phyloP scores from a whole-genome alignment of 2,797 vertebrate species.

The Xerus rutilus region DNA sequence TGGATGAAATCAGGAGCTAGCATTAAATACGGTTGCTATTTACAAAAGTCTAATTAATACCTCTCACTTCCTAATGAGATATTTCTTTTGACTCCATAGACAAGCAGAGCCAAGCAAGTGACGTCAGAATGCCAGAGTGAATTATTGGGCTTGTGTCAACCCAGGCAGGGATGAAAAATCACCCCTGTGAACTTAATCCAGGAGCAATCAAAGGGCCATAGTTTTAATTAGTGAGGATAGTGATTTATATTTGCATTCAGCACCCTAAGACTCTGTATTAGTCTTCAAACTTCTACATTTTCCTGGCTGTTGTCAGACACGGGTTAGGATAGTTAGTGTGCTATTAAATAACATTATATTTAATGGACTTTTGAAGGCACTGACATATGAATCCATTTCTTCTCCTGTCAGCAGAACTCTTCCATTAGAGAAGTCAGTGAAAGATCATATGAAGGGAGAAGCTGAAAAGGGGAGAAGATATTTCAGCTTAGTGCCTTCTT shows the following conservation, averaged over 20 bases:
- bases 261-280: slow-evolving; percentile 52
- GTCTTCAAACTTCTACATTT: slow-evolving; percentile 61
- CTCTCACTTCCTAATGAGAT: slow-evolving; percentile 66
- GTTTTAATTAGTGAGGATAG: slow-evolving; percentile 80
- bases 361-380: slow-evolving; percentile 72
- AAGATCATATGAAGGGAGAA: slow-evolving; percentile 10
- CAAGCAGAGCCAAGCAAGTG: slow-evolving; percentile 62
- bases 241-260: slow-evolving; percentile 74
- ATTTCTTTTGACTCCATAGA: slow-evolving; percentile 59
- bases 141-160: slow-evolving; percentile 77
- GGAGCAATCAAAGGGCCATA: slow-evolving; percentile 71
- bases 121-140: slow-evolving; percentile 74
- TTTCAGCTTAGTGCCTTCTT: slow-evolving; percentile 61
- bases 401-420: slow-evolving; percentile 65
- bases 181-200: slow-evolving; percentile 76
- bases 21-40: not conserved
- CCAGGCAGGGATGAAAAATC: slow-evolving; percentile 73
- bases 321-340: slow-evolving; percentile 71
- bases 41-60: slow-evolving; percentile 72
- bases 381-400: slow-evolving; percentile 66
- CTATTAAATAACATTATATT: slow-evolving; percentile 75
- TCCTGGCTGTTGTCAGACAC: slow-evolving; percentile 67
- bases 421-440: slow-evolving; percentile 73
- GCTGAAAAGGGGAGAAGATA: not conserved
- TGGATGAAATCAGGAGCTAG: slow-evolving; percentile 44